phyloP scores from a whole-genome alignment of 2,888 invertebrate genomes.

The Lasius fuliginosus region DNA sequence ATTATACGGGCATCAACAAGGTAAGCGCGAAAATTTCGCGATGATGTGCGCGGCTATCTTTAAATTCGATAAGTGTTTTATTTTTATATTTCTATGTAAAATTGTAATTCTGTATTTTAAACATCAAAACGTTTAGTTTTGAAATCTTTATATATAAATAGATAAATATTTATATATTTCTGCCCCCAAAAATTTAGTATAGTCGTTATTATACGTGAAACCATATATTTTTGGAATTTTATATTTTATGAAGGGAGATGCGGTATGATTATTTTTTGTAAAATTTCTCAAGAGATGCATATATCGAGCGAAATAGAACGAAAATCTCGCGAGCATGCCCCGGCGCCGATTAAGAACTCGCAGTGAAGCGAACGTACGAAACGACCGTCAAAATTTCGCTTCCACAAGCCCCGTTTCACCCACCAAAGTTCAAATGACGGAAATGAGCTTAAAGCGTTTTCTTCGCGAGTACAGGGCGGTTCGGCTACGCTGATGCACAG shows the following conservation, averaged over 20 bases:
- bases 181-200: background rate
- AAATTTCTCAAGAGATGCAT: background rate
- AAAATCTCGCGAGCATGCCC: background rate
- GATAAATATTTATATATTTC: background rate
- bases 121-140: background rate
- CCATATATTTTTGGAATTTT: background rate
- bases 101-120: slow-evolving; percentile 9
- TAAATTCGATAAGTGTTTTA: background rate
- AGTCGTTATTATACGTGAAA: background rate
- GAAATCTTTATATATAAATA: background rate
- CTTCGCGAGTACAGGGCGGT: background rate
- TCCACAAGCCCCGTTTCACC: background rate
- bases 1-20: slow-evolving; percentile 4
- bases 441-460: slow-evolving; percentile 44
- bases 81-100: slow-evolving; percentile 12
- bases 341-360: slow-evolving; percentile 3
- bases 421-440: slow-evolving; percentile 42
- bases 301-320: background rate
- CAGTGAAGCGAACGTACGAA: background rate
- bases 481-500: slow-evolving; percentile 9
- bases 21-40: background rate
- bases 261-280: background rate
- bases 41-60: background rate
- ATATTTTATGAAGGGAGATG: background rate
- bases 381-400: slow-evolving; percentile 36